Conservation (phyloP, 1,140 invertebrate species). For the Potamilus streckersoni region DNA sequence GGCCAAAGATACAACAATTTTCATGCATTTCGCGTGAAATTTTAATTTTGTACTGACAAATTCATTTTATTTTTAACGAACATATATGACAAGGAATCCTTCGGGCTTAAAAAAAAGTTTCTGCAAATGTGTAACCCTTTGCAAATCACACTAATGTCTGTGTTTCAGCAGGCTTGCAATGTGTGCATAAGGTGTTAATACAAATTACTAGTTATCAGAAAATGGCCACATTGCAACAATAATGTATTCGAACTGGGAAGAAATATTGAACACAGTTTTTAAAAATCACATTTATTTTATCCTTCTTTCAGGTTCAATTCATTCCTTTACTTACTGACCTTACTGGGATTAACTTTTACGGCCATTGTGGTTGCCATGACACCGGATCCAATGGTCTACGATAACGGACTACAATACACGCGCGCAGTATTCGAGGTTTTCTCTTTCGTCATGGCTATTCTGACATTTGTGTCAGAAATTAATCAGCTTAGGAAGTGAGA, state of each 20-base stretch:
- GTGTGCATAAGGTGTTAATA: neutral
- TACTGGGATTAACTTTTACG: slow-evolving; percentile 46
- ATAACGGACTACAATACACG: slow-evolving; percentile 38
- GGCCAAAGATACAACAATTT: no score
- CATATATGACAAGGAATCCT: no score
- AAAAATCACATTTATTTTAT: neutral
- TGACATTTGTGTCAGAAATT: slow-evolving; percentile 48
- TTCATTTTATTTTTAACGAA: no score
- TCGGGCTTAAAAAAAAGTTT: no score
- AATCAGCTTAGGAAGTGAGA: slow-evolving; percentile 56
- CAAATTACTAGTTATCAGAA: neutral
- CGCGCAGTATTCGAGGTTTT: slow-evolving; percentile 48
- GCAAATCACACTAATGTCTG: neutral
- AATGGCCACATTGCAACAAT: neutral
- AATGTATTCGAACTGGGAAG: neutral
- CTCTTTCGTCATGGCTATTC: slow-evolving; percentile 28
- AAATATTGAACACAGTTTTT: neutral
- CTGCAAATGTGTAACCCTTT: neutral
- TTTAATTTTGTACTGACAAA: no score
- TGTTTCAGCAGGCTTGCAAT: neutral
- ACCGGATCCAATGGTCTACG: slow-evolving; percentile 40
- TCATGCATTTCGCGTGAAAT: no score
- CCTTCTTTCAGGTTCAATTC: slow-evolving; percentile 46
- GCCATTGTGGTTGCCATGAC: slow-evolving; percentile 38
- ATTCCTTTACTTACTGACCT: slow-evolving; percentile 42